These are phyloP conservation scores for Aurelia coerulea DNA, from an alignment of 30 jellyfish, hydroid and myxozoan species.

Conservation along the genomic window DNA sequence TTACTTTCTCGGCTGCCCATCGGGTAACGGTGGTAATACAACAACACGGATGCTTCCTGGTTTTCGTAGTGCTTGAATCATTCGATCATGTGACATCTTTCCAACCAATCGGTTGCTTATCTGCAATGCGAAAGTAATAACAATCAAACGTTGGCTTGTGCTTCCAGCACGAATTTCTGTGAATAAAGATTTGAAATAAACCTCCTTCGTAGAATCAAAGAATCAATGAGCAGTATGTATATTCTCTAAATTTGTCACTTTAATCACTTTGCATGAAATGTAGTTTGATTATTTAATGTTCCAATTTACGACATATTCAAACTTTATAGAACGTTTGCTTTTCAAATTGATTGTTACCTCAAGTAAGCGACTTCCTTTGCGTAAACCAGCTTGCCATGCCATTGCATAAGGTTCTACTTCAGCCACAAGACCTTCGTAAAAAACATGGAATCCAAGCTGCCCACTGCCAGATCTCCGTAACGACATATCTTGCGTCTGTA, in stretches of 20 bases:
- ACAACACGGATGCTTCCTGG: constrained; percentile 97
- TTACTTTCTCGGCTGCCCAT: constrained; percentile 99
- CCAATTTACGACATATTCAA: too few relatives aligned
- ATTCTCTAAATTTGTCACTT: too few relatives aligned
- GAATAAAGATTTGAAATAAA: too few relatives aligned
- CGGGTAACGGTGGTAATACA: constrained; percentile 97
- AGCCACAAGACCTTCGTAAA: constrained; percentile 99
- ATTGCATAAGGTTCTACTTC: constrained; percentile 98
- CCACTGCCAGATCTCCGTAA: constrained; percentile 90
- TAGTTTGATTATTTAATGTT: too few relatives aligned
- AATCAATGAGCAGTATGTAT: too few relatives aligned
- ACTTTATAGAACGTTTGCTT: too few relatives aligned
- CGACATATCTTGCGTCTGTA: constrained; percentile 96
- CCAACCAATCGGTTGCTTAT: constrained; percentile 80
- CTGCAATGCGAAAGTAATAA: constrained; percentile 29
- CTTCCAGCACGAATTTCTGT: too few relatives aligned
- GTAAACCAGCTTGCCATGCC: constrained; percentile 99
- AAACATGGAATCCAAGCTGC: constrained; percentile 97
- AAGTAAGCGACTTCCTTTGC: constrained; percentile 97
- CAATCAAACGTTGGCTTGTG: background rate
- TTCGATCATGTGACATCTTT: constrained; percentile 95
- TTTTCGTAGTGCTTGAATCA: constrained; percentile 90
- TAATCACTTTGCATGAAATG: too few relatives aligned
- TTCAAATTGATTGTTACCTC: constrained; percentile 65
- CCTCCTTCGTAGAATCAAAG: too few relatives aligned